Conservation (phyloP, 2,888 invertebrate species). For the Eupeodes latifasciatus region DNA sequence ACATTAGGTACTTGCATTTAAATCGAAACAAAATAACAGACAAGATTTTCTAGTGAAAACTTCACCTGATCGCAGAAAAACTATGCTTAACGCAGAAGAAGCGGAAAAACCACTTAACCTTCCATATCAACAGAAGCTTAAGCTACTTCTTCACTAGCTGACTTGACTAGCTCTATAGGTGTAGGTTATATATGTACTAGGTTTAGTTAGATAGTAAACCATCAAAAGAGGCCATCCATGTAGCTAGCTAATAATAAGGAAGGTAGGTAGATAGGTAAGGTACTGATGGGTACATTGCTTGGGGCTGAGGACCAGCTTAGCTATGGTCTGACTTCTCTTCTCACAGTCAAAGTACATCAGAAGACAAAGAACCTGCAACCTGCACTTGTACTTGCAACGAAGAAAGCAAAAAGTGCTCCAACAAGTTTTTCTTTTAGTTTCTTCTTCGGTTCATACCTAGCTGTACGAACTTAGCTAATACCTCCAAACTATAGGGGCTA, state of each 20-base stretch:
- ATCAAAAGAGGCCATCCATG: conserved; percentile 9
- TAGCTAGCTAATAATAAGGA: conserved; percentile 43
- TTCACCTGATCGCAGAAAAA: conserved; percentile 70
- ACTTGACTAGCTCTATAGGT: too few species aligned
- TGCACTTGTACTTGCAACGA: conserved; percentile 14
- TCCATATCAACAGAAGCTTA: conserved; percentile 64
- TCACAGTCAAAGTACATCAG: background rate
- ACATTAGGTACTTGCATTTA: conserved; percentile 1
- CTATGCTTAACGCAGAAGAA: conserved; percentile 56
- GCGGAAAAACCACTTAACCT: conserved; percentile 74
- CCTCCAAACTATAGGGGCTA: conserved; percentile 9
- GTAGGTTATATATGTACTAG: background rate
- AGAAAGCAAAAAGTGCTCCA: conserved; percentile 56
- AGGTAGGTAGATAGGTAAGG: too few species aligned
- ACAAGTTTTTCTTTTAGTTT: conserved; percentile 48
- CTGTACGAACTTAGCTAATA: background rate
- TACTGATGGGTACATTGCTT: conserved; percentile 31
- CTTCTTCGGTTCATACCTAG: too few species aligned
- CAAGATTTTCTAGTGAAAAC: conserved; percentile 65
- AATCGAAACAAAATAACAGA: conserved; percentile 38
- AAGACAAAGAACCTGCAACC: conserved; percentile 58
- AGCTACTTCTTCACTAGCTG: background rate
- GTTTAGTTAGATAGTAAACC: background rate
- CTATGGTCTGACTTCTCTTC: conserved; percentile 10
- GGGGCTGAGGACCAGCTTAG: background rate